These are phyloP conservation scores for Spodoptera exigua DNA, from an alignment of 2,888 invertebrate genomes.

Conservation along the genomic window DNA sequence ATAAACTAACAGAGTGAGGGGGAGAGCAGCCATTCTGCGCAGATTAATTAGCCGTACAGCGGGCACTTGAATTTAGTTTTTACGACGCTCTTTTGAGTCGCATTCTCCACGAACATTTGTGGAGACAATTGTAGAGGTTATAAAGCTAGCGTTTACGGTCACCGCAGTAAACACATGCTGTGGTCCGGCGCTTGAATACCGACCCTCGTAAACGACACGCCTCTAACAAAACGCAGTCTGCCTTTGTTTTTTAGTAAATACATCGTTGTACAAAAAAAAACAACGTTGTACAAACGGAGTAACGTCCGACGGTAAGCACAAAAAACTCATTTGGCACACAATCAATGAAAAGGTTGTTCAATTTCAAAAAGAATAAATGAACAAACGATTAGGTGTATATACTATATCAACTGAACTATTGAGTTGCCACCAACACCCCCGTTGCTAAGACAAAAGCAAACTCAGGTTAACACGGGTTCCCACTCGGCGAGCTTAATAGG, in stretches of 20 bases:
- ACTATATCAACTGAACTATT: conserved; percentile 23
- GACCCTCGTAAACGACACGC: conserved; percentile 76
- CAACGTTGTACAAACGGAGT: too few species aligned
- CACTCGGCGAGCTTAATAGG: conserved; percentile 68
- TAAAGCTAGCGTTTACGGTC: conserved; percentile 75
- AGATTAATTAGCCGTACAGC: conserved; percentile 76
- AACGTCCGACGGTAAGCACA: neutral
- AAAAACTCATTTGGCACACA: neutral
- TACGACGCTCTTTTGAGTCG: conserved; percentile 71
- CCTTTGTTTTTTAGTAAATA: conserved; percentile 32
- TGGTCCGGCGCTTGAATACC: conserved; percentile 66
- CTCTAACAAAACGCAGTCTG: conserved; percentile 52
- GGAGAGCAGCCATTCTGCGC: conserved; percentile 51
- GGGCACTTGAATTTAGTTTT: conserved; percentile 73
- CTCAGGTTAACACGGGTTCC: conserved; percentile 73
- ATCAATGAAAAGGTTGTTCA: neutral
- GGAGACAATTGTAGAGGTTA: conserved; percentile 70
- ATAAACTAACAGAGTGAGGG: conserved; percentile 22
- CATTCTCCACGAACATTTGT: conserved; percentile 63
- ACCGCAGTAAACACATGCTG: conserved; percentile 76
- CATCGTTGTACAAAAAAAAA: conserved; percentile 18
- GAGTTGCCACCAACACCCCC: conserved; percentile 30
- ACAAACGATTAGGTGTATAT: neutral
- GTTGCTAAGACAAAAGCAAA: conserved; percentile 68
- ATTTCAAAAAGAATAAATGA: conserved; percentile 6